phyloP scores from a whole-genome alignment of 2,797 vertebrate genomes.

The Toxotes lorentzi region DNA sequence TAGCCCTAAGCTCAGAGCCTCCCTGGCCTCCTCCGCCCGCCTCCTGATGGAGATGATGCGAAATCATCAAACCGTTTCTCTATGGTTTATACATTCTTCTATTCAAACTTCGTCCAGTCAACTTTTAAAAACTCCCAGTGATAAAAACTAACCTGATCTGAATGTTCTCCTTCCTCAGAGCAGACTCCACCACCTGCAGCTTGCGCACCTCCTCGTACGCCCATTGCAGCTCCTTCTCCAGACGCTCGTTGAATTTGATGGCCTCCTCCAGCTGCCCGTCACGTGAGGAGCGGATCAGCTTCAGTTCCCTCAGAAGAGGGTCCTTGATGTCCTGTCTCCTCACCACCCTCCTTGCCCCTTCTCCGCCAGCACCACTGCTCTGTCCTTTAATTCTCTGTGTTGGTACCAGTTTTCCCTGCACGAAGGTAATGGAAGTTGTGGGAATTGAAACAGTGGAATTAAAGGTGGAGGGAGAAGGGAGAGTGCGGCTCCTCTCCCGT shows the following conservation, averaged over 20 bases:
- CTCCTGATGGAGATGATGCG: conserved; percentile 68
- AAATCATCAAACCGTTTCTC: conserved; percentile 2
- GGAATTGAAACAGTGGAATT: conserved; percentile 14
- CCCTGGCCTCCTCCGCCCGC: conserved; percentile 82
- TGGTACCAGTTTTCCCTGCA: conserved; percentile 59
- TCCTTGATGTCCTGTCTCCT: conserved; percentile 70
- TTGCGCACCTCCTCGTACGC: conserved; percentile 77
- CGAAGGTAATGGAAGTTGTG: conserved; percentile 44
- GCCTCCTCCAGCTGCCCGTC: conserved; percentile 87
- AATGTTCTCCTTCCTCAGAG: conserved; percentile 78
- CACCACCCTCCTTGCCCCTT: conserved; percentile 16
- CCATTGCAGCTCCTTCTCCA: conserved; percentile 84
- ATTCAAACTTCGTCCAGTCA: background rate
- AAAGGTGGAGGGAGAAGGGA: background rate
- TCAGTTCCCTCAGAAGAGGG: conserved; percentile 82
- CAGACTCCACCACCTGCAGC: conserved; percentile 68
- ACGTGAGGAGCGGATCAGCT: conserved; percentile 84
- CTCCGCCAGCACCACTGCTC: conserved; percentile 3
- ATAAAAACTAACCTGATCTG: conserved; percentile 76
- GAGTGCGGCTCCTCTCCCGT: conserved; percentile 43
- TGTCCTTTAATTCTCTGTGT: conserved; percentile 58
- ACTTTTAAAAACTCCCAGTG: background rate
- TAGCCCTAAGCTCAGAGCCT: conserved; percentile 80
- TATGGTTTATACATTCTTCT: background rate
- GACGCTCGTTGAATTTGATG: conserved; percentile 80